Percentiles rank a stretch among this genome's conserved stretches.
phyloP scores from a whole-genome alignment of 1,140 invertebrate species.

The Drosophila fuyamai region DNA sequence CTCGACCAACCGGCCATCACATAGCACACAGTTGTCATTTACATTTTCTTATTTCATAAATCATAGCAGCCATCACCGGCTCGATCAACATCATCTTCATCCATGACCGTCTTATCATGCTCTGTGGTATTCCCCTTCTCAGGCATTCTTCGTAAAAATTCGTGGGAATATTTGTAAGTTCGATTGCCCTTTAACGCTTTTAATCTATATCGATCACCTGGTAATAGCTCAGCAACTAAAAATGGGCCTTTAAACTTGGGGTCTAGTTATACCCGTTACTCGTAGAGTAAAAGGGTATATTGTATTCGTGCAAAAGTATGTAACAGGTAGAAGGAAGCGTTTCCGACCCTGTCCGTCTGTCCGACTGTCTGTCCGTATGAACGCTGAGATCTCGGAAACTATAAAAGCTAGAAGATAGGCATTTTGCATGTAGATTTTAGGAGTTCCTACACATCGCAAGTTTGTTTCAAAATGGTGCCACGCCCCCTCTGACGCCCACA shows the following conservation, averaged over 20 bases:
- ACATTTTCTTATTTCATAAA: conserved; percentile 1
- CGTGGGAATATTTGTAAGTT: conserved; percentile 21
- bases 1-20: not conserved
- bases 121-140: conserved; percentile 4
- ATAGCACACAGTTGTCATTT: conserved; percentile 5
- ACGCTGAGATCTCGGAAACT: no score
- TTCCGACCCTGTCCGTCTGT: no score
- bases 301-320: no score
- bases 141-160: conserved; percentile 11
- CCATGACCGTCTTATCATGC: not conserved
- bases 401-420: no score
- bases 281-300: no score
- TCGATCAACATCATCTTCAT: not conserved
- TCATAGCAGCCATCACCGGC: not conserved
- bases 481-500: no score
- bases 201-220: conserved; percentile 14
- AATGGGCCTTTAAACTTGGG: conserved; percentile 20
- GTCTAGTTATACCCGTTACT: no score
- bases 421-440: no score
- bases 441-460: no score
- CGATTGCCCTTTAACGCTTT: conserved; percentile 12
- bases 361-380: no score
- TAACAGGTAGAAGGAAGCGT: no score
- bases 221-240: conserved; percentile 5
- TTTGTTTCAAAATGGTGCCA: no score